phyloP scores from a whole-genome alignment of 2,113 vertebrate genomes.

The Oreocharis arfaki region DNA sequence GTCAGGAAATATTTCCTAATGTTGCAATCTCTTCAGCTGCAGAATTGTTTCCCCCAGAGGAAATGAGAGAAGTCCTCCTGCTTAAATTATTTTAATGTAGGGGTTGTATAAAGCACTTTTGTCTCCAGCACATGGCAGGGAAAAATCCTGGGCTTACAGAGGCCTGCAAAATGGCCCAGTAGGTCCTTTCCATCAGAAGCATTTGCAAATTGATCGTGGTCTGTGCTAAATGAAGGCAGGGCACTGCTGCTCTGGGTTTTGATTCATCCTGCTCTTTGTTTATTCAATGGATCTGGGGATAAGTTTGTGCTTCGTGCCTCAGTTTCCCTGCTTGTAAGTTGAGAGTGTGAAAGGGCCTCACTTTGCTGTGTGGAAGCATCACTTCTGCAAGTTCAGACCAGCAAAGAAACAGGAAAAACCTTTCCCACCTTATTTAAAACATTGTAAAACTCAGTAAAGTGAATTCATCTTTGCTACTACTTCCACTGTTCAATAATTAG shows the following conservation, averaged over 20 bases:
- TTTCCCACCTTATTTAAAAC: not conserved
- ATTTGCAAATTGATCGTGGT: not conserved
- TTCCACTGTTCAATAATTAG: not conserved
- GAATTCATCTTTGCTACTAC: not conserved
- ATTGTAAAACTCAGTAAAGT: not conserved
- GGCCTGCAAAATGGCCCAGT: not conserved
- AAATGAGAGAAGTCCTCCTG: constrained; percentile 11
- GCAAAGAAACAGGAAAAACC: not conserved
- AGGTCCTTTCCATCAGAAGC: not conserved
- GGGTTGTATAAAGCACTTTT: not conserved
- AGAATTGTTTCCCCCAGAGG: constrained; percentile 19
- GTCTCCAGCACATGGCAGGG: not conserved
- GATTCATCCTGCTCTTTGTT: not conserved
- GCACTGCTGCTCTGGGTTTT: not conserved
- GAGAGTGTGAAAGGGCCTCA: not conserved
- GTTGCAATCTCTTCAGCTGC: constrained; percentile 13
- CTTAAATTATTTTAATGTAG: constrained; percentile 22
- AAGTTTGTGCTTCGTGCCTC: not conserved
- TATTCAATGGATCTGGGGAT: not conserved
- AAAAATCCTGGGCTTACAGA: not conserved
- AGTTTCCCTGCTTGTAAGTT: not conserved
- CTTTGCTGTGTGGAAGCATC: not conserved
- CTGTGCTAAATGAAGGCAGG: not conserved
- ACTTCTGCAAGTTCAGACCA: not conserved
- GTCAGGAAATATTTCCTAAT: constrained; percentile 36